Base-by-base conservation (phyloP, 1,140 invertebrate species). In the Helicoverpa armigera region DNA sequence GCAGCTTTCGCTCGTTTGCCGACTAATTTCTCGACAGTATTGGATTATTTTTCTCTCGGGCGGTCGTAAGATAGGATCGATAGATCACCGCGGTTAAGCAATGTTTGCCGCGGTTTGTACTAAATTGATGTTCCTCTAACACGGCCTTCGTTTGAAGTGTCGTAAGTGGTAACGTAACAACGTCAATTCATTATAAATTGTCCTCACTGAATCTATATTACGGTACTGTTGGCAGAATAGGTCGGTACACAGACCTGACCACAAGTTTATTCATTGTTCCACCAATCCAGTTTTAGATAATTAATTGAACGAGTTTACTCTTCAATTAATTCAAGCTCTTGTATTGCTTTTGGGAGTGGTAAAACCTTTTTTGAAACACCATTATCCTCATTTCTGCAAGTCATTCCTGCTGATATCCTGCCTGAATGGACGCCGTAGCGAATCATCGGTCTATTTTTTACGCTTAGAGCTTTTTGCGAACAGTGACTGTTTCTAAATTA, bases 21-120 rank as follows among this genome's bases (percentile, higher is more conserved):
- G 67, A 70, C 67, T 53, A 70, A 70, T 70, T 63, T 75, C 43
- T 75, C 43, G 50, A 63, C 35, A 29, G 51, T 75, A 61, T 75
- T 75, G 58, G 73, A 61, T 61, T 75, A 75, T 61, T 75, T 75
- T 61, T 75, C 56, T 75, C 58, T 43, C 35, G 16, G 43, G 63
- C 63, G 73, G 73, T 75, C 72, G 35, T 11, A 11, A 35, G 73
- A 75, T 75, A 63, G 51, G 56, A 63, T 75, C 73, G 18, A 35
- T 75, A 63, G 31, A 74, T 74, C 72, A 74, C 70, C 13, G 53
- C 16, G 11, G 72, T 58, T 58, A 18, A 48, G 72, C 72, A 74
- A 74, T 56, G 35, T 74, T 74, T 48, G 54, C 54, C 35, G 72
- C 29, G 72, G 35, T 60, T 60, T 74, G 54, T 74, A 74, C 35